phyloP scores from a whole-genome alignment of 2,888 invertebrate species.

The Caenorhabditis sp. region DNA sequence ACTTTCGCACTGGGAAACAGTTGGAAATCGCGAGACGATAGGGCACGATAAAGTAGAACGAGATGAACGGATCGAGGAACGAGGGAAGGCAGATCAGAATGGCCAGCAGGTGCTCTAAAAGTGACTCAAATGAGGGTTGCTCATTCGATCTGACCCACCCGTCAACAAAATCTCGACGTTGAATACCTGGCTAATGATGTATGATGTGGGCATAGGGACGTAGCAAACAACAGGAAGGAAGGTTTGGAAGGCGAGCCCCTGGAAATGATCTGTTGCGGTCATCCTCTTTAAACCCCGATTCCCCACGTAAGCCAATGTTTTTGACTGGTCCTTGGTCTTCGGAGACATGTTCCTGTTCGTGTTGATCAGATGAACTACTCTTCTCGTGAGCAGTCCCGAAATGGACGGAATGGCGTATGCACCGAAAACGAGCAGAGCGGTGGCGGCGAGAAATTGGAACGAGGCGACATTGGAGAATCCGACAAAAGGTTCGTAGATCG shows the following conservation, averaged over 20 bases:
- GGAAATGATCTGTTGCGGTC: conserved; percentile 1
- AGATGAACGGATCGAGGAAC: conserved; percentile 37
- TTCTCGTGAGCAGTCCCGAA: conserved; percentile 23
- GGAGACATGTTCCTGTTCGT: conserved; percentile 35
- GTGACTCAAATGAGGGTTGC: neutral
- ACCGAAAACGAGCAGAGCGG: conserved; percentile 20
- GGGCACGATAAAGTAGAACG: conserved; percentile 37
- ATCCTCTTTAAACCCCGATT: neutral
- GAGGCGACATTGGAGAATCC: conserved; percentile 28
- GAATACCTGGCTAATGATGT: conserved; percentile 24
- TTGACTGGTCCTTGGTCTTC: conserved; percentile 47
- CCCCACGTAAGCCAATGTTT: conserved; percentile 44
- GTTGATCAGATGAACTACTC: conserved; percentile 41
- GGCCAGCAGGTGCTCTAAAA: conserved; percentile 31
- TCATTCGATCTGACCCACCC: conserved; percentile 8
- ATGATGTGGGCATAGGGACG: conserved; percentile 25
- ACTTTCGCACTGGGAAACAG: neutral
- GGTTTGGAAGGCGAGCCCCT: conserved; percentile 38
- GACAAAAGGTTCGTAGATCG: conserved; percentile 25
- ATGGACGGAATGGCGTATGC: conserved; percentile 38
- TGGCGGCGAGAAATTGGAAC: conserved; percentile 29
- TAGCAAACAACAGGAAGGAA: conserved; percentile 39
- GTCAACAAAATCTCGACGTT: conserved; percentile 29
- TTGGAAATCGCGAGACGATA: conserved; percentile 25
- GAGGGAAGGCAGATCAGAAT: conserved; percentile 34